Conservation (phyloP, 2,113 vertebrate genomes). For the Lathamus discolor region DNA sequence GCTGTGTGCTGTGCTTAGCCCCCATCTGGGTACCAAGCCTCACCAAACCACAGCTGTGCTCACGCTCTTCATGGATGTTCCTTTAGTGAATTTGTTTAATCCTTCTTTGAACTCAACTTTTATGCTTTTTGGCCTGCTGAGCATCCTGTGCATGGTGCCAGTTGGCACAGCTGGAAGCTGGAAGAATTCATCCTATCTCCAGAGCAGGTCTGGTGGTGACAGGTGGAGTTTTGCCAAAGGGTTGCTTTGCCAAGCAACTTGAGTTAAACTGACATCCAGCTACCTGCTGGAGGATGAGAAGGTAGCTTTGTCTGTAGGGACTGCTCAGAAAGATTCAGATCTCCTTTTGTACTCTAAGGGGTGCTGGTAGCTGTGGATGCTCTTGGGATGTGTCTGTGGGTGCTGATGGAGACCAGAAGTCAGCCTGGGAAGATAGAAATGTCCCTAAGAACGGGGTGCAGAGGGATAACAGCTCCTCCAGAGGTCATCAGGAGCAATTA, state of each 20-base stretch:
- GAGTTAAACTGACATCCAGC: background rate
- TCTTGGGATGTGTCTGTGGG: background rate
- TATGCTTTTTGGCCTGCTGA: constrained; percentile 11
- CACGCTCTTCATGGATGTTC: background rate
- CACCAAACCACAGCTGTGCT: rapidly evolving
- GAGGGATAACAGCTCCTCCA: background rate
- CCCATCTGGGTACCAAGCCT: background rate
- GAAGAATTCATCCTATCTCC: constrained; percentile 14
- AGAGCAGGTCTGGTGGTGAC: constrained; percentile 17
- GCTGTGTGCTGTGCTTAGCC: background rate
- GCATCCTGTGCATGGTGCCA: constrained; percentile 33
- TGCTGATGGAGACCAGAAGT: background rate
- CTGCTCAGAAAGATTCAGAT: background rate
- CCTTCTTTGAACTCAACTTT: background rate
- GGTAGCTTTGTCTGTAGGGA: background rate
- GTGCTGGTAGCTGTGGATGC: background rate
- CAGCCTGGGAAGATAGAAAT: background rate
- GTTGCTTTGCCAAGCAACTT: background rate
- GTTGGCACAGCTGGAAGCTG: constrained; percentile 10
- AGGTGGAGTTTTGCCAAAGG: background rate
- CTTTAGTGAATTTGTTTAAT: background rate
- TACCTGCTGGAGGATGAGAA: background rate
- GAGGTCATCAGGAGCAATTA: background rate
- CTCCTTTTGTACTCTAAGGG: background rate
- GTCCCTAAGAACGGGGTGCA: background rate